Conservation (phyloP, 1,140 invertebrate species). For the Colletes latitarsis region DNA sequence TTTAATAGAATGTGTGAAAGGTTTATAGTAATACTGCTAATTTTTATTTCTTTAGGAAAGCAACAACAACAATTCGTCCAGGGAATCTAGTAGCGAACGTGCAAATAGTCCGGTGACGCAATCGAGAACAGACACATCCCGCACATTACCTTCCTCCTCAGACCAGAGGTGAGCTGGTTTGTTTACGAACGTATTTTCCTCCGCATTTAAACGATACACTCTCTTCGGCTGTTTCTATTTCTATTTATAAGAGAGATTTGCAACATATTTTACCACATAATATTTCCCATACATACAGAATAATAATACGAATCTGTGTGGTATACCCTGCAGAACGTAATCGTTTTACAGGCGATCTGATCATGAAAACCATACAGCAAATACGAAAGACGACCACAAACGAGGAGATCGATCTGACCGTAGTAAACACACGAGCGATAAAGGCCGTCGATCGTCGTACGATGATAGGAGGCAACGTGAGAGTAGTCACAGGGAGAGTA, state of each 20-base stretch:
- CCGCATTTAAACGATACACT: not conserved
- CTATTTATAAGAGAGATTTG: slow-evolving; percentile 33
- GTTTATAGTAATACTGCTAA: slow-evolving; percentile 42
- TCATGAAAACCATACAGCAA: slow-evolving; percentile 72
- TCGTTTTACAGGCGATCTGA: slow-evolving; percentile 80
- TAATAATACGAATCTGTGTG: slow-evolving; percentile 82
- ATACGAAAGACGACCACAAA: slow-evolving; percentile 72
- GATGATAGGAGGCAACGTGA: slow-evolving; percentile 72
- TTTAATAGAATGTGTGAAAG: slow-evolving; percentile 29
- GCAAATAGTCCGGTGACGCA: slow-evolving; percentile 62
- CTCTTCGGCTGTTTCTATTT: not conserved
- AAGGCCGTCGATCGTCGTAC: slow-evolving; percentile 67
- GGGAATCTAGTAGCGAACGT: slow-evolving; percentile 72
- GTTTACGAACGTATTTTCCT: slow-evolving; percentile 44
- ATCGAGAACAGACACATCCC: slow-evolving; percentile 61
- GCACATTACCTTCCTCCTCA: slow-evolving; percentile 62
- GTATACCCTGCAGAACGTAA: slow-evolving; percentile 82
- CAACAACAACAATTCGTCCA: slow-evolving; percentile 79
- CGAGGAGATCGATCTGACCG: slow-evolving; percentile 67
- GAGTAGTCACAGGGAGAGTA: slow-evolving; percentile 68
- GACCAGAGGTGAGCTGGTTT: slow-evolving; percentile 79
- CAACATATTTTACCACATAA: slow-evolving; percentile 38
- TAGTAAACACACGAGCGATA: slow-evolving; percentile 64
- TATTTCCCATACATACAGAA: slow-evolving; percentile 58
- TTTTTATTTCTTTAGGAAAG: slow-evolving; percentile 77